Conservation (phyloP, 2,113 vertebrate genomes). For the Python bivittatus region DNA sequence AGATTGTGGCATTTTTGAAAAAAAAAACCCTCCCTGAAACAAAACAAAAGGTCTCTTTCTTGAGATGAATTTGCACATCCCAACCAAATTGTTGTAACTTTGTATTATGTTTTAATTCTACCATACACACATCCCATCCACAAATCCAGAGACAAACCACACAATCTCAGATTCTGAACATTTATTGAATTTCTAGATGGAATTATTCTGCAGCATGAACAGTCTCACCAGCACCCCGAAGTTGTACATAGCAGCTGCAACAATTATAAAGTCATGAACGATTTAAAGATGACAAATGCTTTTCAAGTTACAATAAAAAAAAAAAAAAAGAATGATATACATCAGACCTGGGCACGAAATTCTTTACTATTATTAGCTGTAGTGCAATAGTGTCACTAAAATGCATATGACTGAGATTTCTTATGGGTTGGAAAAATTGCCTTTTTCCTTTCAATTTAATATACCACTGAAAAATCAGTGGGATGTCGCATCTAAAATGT, state of each 20-base stretch:
- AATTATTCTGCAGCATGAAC: background rate
- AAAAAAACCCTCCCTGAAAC: background rate
- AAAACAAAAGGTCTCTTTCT: background rate
- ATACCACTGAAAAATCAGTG: background rate
- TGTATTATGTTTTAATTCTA: background rate
- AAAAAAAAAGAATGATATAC: background rate
- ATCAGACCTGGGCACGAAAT: background rate
- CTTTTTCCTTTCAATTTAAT: background rate
- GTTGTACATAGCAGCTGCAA: background rate
- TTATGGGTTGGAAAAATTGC: background rate
- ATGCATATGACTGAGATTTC: background rate
- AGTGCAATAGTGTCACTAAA: background rate
- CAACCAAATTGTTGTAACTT: background rate
- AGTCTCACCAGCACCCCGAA: background rate
- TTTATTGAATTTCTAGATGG: background rate
- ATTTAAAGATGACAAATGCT: background rate
- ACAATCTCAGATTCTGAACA: background rate
- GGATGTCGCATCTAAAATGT: background rate
- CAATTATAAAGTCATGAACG: background rate
- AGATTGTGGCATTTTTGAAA: background rate
- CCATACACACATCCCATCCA: background rate
- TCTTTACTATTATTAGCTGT: background rate
- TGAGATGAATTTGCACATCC: background rate
- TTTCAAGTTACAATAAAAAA: background rate
- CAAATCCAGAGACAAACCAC: background rate